Conservation (phyloP, 1,140 invertebrate genomes). For the Trichonephila inaurata region DNA sequence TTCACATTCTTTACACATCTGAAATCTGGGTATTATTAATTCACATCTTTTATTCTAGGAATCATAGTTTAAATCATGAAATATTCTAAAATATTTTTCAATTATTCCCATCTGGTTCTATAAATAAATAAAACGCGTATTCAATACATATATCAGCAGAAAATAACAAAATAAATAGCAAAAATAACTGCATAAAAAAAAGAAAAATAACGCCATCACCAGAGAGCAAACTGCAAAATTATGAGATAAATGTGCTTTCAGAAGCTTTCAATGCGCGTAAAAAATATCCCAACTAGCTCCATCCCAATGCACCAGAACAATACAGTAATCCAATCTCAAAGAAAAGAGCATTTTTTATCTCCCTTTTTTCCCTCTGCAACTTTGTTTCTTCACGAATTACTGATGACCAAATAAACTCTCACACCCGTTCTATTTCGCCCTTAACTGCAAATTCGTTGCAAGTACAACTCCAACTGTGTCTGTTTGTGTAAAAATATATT, state of each 20-base stretch:
- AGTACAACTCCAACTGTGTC: slow-evolving; percentile 12
- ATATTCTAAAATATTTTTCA: too few relatives aligned
- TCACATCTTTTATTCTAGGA: too few relatives aligned
- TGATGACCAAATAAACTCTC: slow-evolving; percentile 43
- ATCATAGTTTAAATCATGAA: too few relatives aligned
- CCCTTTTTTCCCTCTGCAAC: not conserved
- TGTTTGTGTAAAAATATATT: slow-evolving; percentile 45
- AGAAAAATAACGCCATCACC: too few relatives aligned
- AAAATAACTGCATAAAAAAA: too few relatives aligned
- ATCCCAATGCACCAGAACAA: not conserved
- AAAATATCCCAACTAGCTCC: not conserved
- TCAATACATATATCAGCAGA: too few relatives aligned
- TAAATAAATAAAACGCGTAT: too few relatives aligned
- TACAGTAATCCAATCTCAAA: not conserved
- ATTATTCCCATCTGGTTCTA: too few relatives aligned
- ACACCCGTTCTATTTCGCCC: not conserved
- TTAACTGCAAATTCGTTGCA: not conserved
- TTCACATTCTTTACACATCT: too few relatives aligned
- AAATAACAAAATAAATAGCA: too few relatives aligned
- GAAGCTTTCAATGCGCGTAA: not conserved
- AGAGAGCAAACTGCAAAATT: too few relatives aligned
- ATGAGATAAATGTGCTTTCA: not conserved
- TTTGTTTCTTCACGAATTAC: slow-evolving; percentile 38
- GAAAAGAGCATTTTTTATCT: not conserved
- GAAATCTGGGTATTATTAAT: too few relatives aligned